phyloP scores from a whole-genome alignment of 2,797 vertebrate genomes.

The Sebastes iracundus region DNA sequence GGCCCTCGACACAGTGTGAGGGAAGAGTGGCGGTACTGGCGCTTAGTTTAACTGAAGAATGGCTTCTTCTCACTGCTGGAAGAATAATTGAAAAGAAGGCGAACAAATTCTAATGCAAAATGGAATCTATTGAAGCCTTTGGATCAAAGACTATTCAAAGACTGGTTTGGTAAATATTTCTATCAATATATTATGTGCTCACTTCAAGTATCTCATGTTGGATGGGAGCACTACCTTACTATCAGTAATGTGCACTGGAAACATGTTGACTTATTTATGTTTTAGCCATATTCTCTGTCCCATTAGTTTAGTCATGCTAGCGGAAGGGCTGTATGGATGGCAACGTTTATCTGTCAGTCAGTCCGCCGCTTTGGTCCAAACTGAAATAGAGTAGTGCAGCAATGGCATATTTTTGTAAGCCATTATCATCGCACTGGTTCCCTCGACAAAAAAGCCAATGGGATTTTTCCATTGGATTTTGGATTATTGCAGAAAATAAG shows the following conservation, averaged over 20 bases:
- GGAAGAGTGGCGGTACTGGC: constrained; percentile 23
- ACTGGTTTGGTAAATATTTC: constrained; percentile 30
- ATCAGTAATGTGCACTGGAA: constrained; percentile 17
- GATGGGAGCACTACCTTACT: constrained; percentile 1
- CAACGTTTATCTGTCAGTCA: neutral
- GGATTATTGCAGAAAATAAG: neutral
- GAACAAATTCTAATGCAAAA: neutral
- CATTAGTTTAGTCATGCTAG: neutral
- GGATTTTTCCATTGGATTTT: neutral
- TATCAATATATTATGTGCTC: constrained; percentile 29
- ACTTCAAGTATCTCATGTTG: constrained; percentile 4
- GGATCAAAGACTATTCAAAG: constrained; percentile 19
- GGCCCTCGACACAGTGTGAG: constrained; percentile 35
- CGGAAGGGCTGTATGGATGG: neutral
- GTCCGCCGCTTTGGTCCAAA: neutral
- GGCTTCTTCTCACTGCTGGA: constrained; percentile 16
- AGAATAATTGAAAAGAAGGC: constrained; percentile 25
- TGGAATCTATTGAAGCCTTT: constrained; percentile 2
- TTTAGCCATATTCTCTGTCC: neutral
- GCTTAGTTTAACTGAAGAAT: constrained; percentile 37
- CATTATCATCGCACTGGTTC: neutral
- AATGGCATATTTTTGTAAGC: neutral
- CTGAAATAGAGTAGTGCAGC: neutral
- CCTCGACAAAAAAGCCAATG: neutral
- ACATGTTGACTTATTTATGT: constrained; percentile 42